Conservation (phyloP, 2,797 vertebrate species). For the Hirundo rustica region DNA sequence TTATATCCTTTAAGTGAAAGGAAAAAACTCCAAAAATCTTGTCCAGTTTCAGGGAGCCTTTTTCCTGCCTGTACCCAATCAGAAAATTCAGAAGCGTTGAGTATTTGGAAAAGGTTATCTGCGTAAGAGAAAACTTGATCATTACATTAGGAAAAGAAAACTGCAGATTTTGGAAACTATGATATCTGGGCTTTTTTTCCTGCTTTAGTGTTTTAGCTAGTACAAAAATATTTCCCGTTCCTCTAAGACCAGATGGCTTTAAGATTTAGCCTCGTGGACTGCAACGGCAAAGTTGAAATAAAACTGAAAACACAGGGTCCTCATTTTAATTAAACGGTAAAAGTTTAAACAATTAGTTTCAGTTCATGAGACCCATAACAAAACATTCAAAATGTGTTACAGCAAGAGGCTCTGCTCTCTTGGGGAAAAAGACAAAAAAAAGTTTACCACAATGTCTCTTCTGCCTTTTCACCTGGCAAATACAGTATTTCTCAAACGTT, state of each 20-base stretch:
- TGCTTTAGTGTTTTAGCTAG: background rate
- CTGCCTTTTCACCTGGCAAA: background rate
- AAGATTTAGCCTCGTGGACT: background rate
- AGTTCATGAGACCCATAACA: background rate
- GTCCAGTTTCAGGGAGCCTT: background rate
- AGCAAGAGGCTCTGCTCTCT: background rate
- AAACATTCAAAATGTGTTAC: background rate
- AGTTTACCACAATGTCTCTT: accelerated
- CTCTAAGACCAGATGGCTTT: conserved; percentile 5
- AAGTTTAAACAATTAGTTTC: background rate
- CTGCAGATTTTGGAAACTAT: conserved; percentile 30
- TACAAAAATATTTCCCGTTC: conserved; percentile 31
- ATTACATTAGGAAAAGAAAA: conserved; percentile 14
- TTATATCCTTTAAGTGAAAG: background rate
- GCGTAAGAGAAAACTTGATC: conserved; percentile 21
- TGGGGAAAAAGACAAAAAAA: background rate
- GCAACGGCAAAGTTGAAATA: background rate
- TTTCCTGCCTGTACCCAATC: background rate
- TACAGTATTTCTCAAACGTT: background rate
- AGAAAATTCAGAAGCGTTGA: background rate
- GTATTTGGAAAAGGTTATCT: conserved; percentile 27
- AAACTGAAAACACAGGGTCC: background rate
- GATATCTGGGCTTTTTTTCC: background rate
- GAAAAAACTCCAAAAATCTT: background rate
- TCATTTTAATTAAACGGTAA: background rate